These are phyloP conservation scores for Paguma larvata DNA, from an alignment of 2,797 vertebrate species.

Conservation along the genomic window DNA sequence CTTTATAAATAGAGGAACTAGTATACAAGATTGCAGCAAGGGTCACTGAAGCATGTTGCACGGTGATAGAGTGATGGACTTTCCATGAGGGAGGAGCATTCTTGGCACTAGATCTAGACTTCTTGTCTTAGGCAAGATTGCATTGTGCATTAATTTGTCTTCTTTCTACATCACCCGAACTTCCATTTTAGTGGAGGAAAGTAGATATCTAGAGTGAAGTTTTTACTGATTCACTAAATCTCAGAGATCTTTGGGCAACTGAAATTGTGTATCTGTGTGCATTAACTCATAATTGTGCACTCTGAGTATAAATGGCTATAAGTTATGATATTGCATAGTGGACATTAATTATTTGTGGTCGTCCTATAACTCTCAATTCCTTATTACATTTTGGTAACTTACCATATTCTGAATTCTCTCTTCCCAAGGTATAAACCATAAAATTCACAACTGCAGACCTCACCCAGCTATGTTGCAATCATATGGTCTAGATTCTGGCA, in stretches of 20 bases:
- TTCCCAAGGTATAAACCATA: neutral
- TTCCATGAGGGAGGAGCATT: neutral
- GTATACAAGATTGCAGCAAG: conserved; percentile 32
- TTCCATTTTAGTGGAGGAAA: conserved; percentile 39
- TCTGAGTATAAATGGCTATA: neutral
- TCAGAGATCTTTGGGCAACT: neutral
- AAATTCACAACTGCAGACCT: neutral
- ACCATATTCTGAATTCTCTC: neutral
- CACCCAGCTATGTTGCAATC: neutral
- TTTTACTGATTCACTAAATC: neutral
- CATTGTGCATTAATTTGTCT: neutral
- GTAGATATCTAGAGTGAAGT: neutral
- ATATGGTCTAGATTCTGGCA: neutral
- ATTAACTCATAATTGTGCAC: neutral
- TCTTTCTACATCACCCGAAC: neutral
- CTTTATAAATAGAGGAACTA: conserved; percentile 83
- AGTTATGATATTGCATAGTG: neutral
- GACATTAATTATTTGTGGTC: neutral
- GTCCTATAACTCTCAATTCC: neutral
- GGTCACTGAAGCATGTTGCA: neutral
- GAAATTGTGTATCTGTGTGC: neutral
- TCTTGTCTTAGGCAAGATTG: conserved; percentile 39
- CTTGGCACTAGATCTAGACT: neutral
- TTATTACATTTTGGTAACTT: neutral
- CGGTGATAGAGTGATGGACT: neutral